Conservation (phyloP, 2,113 vertebrate genomes). For the Erythrocercus mccallii region DNA sequence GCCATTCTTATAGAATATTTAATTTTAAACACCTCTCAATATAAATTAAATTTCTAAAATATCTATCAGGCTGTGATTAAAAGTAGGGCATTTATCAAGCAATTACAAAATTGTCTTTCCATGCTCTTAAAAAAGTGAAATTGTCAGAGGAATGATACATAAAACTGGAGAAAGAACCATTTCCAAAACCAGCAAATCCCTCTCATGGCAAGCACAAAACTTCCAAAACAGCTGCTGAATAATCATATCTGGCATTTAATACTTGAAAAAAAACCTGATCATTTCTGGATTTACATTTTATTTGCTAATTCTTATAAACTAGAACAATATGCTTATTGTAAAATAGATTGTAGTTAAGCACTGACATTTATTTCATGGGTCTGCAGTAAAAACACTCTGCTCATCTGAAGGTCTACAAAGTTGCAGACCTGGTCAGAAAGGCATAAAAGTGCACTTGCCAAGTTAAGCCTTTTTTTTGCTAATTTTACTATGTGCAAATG, state of each 20-base stretch:
- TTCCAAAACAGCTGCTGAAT: background rate
- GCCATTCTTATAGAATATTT: background rate
- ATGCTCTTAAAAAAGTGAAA: background rate
- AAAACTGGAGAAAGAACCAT: background rate
- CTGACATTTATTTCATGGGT: background rate
- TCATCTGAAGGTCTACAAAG: background rate
- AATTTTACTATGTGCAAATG: background rate
- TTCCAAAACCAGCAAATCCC: conserved; percentile 36
- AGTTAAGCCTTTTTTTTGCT: background rate
- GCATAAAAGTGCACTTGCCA: background rate
- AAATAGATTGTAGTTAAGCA: background rate
- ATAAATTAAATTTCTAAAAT: background rate
- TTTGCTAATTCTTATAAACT: background rate
- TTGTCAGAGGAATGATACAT: background rate
- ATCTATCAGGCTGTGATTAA: background rate
- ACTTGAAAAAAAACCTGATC: background rate
- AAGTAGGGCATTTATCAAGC: background rate
- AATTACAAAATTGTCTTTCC: background rate
- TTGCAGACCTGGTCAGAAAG: background rate
- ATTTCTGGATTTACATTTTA: background rate
- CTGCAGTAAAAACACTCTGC: background rate
- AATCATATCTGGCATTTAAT: background rate
- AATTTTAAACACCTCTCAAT: background rate
- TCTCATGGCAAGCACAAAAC: background rate
- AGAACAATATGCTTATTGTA: background rate